phyloP scores from a whole-genome alignment of 2,888 invertebrate species.

The Tenthredo amoena region DNA sequence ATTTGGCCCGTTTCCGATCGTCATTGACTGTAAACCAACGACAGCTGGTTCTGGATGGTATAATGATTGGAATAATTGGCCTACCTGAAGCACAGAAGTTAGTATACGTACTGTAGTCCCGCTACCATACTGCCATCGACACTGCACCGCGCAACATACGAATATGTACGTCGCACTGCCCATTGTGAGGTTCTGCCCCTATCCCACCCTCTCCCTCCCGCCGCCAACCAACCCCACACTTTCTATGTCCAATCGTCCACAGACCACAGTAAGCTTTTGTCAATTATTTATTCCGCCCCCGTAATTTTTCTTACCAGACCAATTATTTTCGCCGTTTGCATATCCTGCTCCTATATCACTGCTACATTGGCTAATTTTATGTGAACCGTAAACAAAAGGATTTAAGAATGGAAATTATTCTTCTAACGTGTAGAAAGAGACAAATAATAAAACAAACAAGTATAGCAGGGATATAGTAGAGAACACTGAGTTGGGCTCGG shows the following conservation, averaged over 20 bases:
- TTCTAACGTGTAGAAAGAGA: not conserved
- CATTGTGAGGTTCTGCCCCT: slow-evolving; percentile 68
- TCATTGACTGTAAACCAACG: slow-evolving; percentile 34
- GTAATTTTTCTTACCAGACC: slow-evolving; percentile 47
- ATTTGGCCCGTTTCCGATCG: not conserved
- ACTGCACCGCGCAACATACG: slow-evolving; percentile 75
- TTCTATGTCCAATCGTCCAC: slow-evolving; percentile 50
- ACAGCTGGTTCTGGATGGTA: slow-evolving; percentile 66
- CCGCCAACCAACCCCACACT: slow-evolving; percentile 52
- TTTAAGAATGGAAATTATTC: not conserved
- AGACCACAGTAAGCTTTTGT: slow-evolving; percentile 53
- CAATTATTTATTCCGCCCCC: slow-evolving; percentile 42
- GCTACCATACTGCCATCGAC: slow-evolving; percentile 77
- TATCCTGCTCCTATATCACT: slow-evolving; percentile 42
- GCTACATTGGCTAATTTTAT: slow-evolving; percentile 17
- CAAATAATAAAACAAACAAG: slow-evolving; percentile 5
- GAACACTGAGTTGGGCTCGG: slow-evolving; percentile 42
- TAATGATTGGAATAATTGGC: slow-evolving; percentile 77
- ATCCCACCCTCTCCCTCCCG: slow-evolving; percentile 44
- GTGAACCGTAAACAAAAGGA: not conserved
- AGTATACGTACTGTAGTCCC: slow-evolving; percentile 77
- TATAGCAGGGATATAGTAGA: slow-evolving; percentile 51
- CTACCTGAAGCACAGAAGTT: slow-evolving; percentile 79
- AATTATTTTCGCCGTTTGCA: slow-evolving; percentile 33
- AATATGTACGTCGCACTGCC: slow-evolving; percentile 74